Evolutionary conservation across 2,888 invertebrate species (phyloP).

Genomic region (Cynaeus angustus): DNA sequence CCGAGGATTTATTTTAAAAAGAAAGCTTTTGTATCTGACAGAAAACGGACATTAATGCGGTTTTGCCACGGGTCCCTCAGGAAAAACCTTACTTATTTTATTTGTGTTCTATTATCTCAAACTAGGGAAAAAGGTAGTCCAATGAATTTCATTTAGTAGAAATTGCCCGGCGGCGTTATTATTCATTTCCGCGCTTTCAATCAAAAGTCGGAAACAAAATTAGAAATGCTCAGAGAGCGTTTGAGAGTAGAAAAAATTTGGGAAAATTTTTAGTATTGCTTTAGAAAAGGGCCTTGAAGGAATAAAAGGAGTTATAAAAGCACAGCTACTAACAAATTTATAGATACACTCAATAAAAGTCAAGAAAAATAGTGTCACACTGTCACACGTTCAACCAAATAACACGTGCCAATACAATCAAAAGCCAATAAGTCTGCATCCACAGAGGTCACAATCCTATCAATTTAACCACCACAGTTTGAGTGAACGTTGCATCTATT

Average conservation of each 20-base stretch:
- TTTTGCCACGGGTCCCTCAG: slow-evolving; percentile 25
- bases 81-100: slow-evolving; percentile 38
- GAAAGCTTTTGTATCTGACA: slow-evolving; percentile 25
- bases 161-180: no score
- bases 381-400: not conserved
- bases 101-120: slow-evolving; percentile 36
- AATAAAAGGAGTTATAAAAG: no score
- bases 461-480: not conserved
- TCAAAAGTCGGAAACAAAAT: no score
- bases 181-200: no score
- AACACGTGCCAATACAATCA: not conserved
- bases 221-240: no score
- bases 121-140: slow-evolving; percentile 19
- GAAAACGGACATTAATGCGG: slow-evolving; percentile 24
- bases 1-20: slow-evolving; percentile 25
- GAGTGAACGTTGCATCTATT: slow-evolving; percentile 4
- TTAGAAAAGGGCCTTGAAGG: no score
- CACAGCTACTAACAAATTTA: no score
- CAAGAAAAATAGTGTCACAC: not conserved
- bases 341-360: no score
- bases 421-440: slow-evolving; percentile 4
- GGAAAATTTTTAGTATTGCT: no score
- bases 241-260: no score
- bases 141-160: slow-evolving; percentile 29
- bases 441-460: not conserved